phyloP scores from a whole-genome alignment of 2,888 invertebrate genomes.

The Physocephala rufipes region DNA sequence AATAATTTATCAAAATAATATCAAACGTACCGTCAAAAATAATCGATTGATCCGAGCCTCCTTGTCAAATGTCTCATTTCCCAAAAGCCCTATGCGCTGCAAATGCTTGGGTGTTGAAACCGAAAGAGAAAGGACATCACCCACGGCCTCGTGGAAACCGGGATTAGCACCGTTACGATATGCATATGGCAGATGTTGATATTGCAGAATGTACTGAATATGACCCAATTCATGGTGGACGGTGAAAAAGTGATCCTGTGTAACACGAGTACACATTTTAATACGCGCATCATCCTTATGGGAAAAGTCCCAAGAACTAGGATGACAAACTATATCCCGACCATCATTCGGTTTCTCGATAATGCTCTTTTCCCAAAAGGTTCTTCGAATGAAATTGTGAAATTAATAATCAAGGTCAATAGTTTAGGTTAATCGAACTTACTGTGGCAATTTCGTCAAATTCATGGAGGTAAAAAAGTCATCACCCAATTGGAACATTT shows the following conservation, averaged over 20 bases:
- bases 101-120: constrained; percentile 78
- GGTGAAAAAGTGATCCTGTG: constrained; percentile 69
- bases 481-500: constrained; percentile 86
- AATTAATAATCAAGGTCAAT: too few relatives aligned
- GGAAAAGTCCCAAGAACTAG: constrained; percentile 90
- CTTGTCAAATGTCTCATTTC: constrained; percentile 72
- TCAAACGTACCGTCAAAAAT: constrained; percentile 69
- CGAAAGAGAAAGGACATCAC: constrained; percentile 76
- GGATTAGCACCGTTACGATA: constrained; percentile 71
- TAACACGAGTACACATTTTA: constrained; percentile 73
- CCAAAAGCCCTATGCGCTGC: constrained; percentile 73
- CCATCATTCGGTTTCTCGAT: constrained; percentile 80
- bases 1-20: not conserved
- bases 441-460: constrained; percentile 78
- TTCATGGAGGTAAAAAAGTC: constrained; percentile 87
- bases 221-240: constrained; percentile 78
- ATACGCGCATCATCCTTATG: constrained; percentile 80
- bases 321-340: constrained; percentile 82
- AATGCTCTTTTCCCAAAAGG: constrained; percentile 87
- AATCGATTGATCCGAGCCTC: constrained; percentile 74
- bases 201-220: constrained; percentile 75
- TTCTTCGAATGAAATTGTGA: constrained; percentile 57
- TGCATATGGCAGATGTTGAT: constrained; percentile 69
- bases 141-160: constrained; percentile 81
- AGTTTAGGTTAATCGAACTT: constrained; percentile 43